These are phyloP conservation scores for Hyperoplus lanceolatus DNA, from an alignment of 2,797 vertebrate genomes.

Conservation along the genomic window DNA sequence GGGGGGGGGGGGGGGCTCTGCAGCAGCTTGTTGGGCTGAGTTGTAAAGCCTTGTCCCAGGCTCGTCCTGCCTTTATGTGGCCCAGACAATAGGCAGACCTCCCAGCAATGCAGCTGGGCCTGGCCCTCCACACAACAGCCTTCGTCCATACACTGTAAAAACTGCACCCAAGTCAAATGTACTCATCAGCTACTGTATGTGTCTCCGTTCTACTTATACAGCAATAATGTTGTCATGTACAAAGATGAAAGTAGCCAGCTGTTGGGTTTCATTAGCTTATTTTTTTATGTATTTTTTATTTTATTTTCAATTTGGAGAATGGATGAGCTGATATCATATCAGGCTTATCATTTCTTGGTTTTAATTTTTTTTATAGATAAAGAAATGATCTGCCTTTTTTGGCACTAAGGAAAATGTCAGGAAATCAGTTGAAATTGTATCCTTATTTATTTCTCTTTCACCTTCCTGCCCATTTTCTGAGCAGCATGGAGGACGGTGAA, in stretches of 20 bases:
- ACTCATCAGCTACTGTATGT: slow-evolving; percentile 20
- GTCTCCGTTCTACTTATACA: not conserved
- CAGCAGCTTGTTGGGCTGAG: slow-evolving; percentile 84
- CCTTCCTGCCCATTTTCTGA: too few relatives aligned
- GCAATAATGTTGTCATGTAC: not conserved
- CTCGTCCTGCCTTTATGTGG: slow-evolving; percentile 85
- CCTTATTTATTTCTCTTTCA: not conserved
- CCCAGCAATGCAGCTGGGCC: slow-evolving; percentile 92
- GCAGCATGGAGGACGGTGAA: too few relatives aligned
- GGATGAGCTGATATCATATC: too few relatives aligned
- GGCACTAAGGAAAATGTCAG: not conserved
- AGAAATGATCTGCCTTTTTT: not conserved
- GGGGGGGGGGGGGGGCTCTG: slow-evolving; percentile 63
- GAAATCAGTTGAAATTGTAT: not conserved
- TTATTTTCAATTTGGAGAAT: too few relatives aligned
- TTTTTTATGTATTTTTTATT: too few relatives aligned
- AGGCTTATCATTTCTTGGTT: too few relatives aligned
- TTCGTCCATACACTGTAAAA: slow-evolving; percentile 76
- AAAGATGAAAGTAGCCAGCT: not conserved
- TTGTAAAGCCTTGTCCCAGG: slow-evolving; percentile 86
- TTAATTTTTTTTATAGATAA: too few relatives aligned
- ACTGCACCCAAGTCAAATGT: slow-evolving; percentile 38
- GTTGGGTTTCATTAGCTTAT: not conserved
- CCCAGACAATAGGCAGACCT: slow-evolving; percentile 91
- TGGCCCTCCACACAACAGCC: slow-evolving; percentile 84